Conservation (phyloP, 2,113 vertebrate species). For the Saguinus imperator region DNA sequence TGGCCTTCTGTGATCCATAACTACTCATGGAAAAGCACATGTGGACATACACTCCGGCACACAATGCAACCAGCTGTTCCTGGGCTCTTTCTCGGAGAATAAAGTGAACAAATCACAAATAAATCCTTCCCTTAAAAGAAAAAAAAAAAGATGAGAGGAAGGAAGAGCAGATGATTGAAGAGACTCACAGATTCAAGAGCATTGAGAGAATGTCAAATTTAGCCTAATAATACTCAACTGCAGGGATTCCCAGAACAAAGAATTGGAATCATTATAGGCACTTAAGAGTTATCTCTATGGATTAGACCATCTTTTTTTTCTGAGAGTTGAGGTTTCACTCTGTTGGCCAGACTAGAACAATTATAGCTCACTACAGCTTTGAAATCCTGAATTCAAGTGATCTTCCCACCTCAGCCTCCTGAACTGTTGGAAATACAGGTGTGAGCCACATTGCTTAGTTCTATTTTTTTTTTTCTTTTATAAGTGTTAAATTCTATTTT, state of each 20-base stretch:
- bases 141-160: not conserved
- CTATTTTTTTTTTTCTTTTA: too few relatives aligned
- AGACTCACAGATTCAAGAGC: not conserved
- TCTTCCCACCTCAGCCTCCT: not conserved
- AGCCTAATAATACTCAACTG: not conserved
- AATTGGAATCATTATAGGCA: not conserved
- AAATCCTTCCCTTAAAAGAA: not conserved
- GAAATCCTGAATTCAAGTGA: not conserved
- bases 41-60: not conserved
- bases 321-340: not conserved
- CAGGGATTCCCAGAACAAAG: not conserved
- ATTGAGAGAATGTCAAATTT: not conserved
- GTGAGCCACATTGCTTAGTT: not conserved
- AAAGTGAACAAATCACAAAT: not conserved
- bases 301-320: too few relatives aligned
- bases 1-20: not conserved
- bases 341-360: not conserved
- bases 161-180: not conserved
- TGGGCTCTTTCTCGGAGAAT: not conserved
- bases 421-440: not conserved
- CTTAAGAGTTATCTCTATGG: too few relatives aligned
- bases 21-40: not conserved
- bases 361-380: not conserved
- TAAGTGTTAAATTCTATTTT: not conserved
- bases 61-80: not conserved